Conservation (phyloP, 2,888 invertebrate genomes). For the Zootermopsis nevadensis region DNA sequence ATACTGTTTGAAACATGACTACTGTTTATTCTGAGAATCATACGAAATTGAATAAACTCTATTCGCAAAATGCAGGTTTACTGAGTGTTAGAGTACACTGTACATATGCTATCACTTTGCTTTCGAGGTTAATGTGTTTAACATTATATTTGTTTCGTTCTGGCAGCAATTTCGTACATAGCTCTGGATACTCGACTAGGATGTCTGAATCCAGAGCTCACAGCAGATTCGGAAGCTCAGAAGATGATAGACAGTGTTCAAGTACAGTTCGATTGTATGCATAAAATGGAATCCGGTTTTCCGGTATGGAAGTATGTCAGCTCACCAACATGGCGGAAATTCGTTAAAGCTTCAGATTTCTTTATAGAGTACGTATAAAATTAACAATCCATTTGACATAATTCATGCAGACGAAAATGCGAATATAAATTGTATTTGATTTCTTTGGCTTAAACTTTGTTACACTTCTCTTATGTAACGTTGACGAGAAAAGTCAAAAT, state of each 20-base stretch:
- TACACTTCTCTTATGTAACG: too few species aligned
- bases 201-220: conserved; percentile 60
- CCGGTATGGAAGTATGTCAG: not conserved
- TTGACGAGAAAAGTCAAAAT: too few species aligned
- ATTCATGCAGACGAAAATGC: too few species aligned
- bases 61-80: too few species aligned
- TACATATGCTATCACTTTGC: too few species aligned
- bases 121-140: not conserved
- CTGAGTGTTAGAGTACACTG: too few species aligned
- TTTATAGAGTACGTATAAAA: not conserved
- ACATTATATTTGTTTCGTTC: too few species aligned
- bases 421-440: too few species aligned
- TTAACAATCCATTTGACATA: not conserved
- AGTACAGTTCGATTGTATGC: conserved; percentile 50
- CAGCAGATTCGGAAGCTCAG: conserved; percentile 61
- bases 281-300: conserved; percentile 71
- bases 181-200: conserved; percentile 64
- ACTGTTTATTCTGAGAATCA: too few species aligned
- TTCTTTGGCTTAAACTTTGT: too few species aligned
- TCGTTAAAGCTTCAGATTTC: conserved; percentile 56
- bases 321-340: not conserved
- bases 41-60: too few species aligned
- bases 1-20: too few species aligned
- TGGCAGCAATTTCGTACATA: conserved; percentile 60
- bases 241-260: conserved; percentile 61